Conservation (phyloP, 2,113 vertebrate genomes). For the Prunella himalayana region DNA sequence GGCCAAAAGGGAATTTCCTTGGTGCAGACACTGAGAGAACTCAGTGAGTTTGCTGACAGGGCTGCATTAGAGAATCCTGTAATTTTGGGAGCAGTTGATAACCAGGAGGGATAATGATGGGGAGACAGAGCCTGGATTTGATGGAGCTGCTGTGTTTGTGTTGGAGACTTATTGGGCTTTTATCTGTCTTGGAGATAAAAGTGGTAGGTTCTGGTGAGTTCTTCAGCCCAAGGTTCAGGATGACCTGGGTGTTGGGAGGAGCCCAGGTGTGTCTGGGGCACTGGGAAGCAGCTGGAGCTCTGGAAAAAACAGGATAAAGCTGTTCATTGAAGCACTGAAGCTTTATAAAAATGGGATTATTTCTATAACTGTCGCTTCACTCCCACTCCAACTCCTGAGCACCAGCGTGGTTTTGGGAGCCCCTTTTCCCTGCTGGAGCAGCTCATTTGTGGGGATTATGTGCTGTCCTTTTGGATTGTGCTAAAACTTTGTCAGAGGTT, state of each 20-base stretch:
- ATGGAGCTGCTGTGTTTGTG: neutral
- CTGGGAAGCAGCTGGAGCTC: neutral
- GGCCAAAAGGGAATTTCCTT: neutral
- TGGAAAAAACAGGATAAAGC: neutral
- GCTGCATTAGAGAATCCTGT: neutral
- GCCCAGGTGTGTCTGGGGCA: neutral
- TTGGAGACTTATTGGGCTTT: neutral
- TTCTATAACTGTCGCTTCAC: rapidly evolving
- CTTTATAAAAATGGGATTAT: neutral
- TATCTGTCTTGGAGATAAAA: neutral
- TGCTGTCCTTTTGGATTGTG: neutral
- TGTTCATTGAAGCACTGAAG: neutral
- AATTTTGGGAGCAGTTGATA: neutral
- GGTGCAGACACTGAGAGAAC: neutral
- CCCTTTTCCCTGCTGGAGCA: neutral
- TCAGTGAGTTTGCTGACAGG: neutral
- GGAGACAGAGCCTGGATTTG: neutral
- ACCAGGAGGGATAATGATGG: neutral
- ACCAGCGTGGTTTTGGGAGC: rapidly evolving
- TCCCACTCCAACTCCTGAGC: neutral
- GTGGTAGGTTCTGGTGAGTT: neutral
- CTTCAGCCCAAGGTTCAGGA: neutral
- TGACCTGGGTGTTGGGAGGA: neutral
- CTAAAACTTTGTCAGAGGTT: neutral
- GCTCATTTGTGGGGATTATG: rapidly evolving